A percentile compares a stretch with the other conserved stretches of the same genome.
Evolutionary conservation across 2,888 invertebrate species (phyloP).

Genomic region (Nomada lathburiana): DNA sequence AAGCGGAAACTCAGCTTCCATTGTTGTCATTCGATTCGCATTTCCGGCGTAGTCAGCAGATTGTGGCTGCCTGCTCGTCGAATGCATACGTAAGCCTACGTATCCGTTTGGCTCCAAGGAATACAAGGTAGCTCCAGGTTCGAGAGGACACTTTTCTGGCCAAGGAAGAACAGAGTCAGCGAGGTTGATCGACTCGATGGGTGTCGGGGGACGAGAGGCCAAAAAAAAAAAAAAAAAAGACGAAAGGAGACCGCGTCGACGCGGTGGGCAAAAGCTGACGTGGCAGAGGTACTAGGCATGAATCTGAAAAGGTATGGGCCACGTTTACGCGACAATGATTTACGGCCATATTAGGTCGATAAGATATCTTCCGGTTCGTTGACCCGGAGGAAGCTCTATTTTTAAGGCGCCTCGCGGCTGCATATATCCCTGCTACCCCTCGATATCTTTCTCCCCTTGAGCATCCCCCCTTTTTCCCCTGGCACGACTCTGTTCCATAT

Average conservation of each 20-base stretch:
- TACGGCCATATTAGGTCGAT: conserved; percentile 77
- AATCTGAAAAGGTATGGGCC: conserved; percentile 77
- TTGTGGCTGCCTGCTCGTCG: neutral
- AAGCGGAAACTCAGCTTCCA: conserved; percentile 32
- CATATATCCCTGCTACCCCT: conserved; percentile 52
- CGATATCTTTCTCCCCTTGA: neutral
- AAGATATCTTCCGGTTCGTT: conserved; percentile 78
- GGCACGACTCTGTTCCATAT: neutral
- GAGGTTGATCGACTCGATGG: conserved; percentile 25
- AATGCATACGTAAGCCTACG: conserved; percentile 36
- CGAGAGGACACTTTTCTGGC: conserved; percentile 50
- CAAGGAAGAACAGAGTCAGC: conserved; percentile 49
- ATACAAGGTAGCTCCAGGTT: conserved; percentile 15
- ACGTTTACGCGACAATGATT: conserved; percentile 78
- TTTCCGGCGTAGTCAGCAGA: conserved; percentile 51
- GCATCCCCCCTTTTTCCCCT: conserved; percentile 22
- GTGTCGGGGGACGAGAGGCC: conserved; percentile 5
- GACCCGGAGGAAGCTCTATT: conserved; percentile 73
- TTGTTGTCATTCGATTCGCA: conserved; percentile 60
- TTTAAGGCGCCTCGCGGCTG: conserved; percentile 70
- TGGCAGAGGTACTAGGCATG: conserved; percentile 73
- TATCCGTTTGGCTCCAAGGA: conserved; percentile 59
- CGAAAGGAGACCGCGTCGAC: neutral
- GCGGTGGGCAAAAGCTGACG: conserved; percentile 72
- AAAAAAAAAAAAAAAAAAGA: conserved; percentile 27